Percentiles rank a stretch among this genome's conserved stretches.
Conservation (phyloP, 2,888 invertebrate species). For the Mythimna ferrago region DNA sequence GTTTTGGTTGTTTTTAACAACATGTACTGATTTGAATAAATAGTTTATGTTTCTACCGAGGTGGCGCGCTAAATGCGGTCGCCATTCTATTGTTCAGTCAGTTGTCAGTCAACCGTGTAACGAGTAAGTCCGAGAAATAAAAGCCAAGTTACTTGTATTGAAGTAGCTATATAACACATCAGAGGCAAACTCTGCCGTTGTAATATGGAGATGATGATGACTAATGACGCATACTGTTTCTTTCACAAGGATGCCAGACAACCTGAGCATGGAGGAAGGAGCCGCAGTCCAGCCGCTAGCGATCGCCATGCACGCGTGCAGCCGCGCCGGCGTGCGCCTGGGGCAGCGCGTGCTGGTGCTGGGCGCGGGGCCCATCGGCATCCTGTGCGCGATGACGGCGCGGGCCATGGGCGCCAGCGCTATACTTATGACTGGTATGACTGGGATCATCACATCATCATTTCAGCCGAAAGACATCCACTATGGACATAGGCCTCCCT, state of each 20-base stretch:
- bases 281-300: slow-evolving; percentile 98
- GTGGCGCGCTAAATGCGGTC: too few relatives aligned
- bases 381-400: slow-evolving; percentile 94
- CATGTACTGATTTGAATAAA: too few relatives aligned
- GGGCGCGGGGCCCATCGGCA: slow-evolving; percentile 97
- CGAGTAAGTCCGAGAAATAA: too few relatives aligned
- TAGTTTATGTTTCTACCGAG: too few relatives aligned
- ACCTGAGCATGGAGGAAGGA: slow-evolving; percentile 97
- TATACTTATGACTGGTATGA: slow-evolving; percentile 93
- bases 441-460: too few relatives aligned
- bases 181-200: slow-evolving; percentile 46
- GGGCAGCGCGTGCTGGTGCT: slow-evolving; percentile 93
- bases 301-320: slow-evolving; percentile 98
- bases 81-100: too few relatives aligned
- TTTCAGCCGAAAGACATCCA: too few relatives aligned
- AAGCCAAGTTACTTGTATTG: too few relatives aligned
- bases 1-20: too few relatives aligned
- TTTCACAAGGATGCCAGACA: slow-evolving; percentile 94
- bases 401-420: slow-evolving; percentile 96
- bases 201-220: neutral
- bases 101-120: too few relatives aligned
- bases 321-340: slow-evolving; percentile 94
- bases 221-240: too few relatives aligned
- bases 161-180: slow-evolving; percentile 76
- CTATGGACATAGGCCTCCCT: too few relatives aligned